Evolutionary conservation across 2,113 vertebrate genomes (phyloP).

Genomic region (Callipepla californica): DNA sequence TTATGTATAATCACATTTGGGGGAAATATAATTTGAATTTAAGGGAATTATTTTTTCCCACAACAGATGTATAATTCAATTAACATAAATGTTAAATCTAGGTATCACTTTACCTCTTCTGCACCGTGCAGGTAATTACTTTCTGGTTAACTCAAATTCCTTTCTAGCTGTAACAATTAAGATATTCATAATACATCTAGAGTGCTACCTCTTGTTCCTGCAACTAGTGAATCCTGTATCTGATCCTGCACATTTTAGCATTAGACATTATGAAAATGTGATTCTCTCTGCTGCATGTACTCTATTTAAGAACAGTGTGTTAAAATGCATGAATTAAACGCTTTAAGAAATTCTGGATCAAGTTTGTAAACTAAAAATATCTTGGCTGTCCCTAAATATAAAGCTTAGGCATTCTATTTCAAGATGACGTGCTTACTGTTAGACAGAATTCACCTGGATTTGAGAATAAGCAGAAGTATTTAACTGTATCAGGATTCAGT

Average conservation of each 20-base stretch:
- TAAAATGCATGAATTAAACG: not conserved
- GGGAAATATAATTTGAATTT: slow-evolving; percentile 37
- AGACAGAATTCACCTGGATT: not conserved
- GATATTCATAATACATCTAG: not conserved
- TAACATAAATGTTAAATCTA: slow-evolving; percentile 48
- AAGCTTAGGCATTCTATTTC: not conserved
- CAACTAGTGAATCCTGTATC: not conserved
- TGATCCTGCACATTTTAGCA: not conserved
- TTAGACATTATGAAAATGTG: not conserved
- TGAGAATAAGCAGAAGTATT: not conserved
- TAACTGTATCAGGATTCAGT: not conserved
- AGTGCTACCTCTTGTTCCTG: not conserved
- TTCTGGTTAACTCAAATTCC: slow-evolving; percentile 49
- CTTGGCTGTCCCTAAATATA: not conserved
- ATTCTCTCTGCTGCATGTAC: not conserved
- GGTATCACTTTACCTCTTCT: slow-evolving; percentile 32
- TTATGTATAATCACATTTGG: slow-evolving; percentile 30
- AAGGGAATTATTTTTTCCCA: slow-evolving; percentile 21
- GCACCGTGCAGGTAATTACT: slow-evolving; percentile 33
- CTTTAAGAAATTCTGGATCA: not conserved
- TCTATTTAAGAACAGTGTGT: not conserved
- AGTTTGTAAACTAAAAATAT: not conserved
- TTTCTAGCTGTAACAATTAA: slow-evolving; percentile 28
- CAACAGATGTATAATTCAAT: slow-evolving; percentile 55
- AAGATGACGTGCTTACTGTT: not conserved